phyloP scores from a whole-genome alignment of 2,888 invertebrate species.

The Luffia ferchaultella region DNA sequence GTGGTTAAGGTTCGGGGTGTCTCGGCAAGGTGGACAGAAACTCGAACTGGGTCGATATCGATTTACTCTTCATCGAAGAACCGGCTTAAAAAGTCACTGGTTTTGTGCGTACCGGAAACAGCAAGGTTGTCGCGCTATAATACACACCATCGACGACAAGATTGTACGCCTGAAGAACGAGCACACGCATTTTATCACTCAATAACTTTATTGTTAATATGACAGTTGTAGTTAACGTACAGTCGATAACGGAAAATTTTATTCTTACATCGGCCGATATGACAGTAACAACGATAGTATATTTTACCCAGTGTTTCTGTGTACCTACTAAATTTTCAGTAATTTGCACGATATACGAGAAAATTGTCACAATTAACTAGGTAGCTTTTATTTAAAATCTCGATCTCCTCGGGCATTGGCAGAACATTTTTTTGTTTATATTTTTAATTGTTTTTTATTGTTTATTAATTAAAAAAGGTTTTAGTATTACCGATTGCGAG shows the following conservation, averaged over 20 bases:
- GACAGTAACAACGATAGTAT: no score
- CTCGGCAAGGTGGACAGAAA: not conserved
- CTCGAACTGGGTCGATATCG: not conserved
- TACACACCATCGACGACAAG: constrained; percentile 21
- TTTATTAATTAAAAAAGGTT: no score
- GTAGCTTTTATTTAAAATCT: no score
- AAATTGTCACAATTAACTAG: no score
- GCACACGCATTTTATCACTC: constrained; percentile 15
- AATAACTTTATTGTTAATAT: no score
- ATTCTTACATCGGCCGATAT: constrained; percentile 7
- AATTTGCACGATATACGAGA: no score
- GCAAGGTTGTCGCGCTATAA: constrained; percentile 2
- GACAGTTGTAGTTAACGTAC: not conserved
- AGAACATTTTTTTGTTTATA: no score
- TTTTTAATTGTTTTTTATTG: no score
- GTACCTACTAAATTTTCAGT: no score
- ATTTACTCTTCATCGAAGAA: not conserved
- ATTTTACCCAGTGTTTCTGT: no score
- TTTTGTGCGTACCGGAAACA: not conserved
- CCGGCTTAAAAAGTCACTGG: not conserved
- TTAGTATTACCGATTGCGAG: no score
- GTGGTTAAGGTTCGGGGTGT: not conserved
- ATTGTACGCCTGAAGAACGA: constrained; percentile 17
- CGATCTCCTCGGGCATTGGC: no score
- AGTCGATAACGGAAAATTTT: constrained; percentile 7